phyloP scores from a whole-genome alignment of 92 coral and sea anemone genomes.

The Zoanthus gigantus region DNA sequence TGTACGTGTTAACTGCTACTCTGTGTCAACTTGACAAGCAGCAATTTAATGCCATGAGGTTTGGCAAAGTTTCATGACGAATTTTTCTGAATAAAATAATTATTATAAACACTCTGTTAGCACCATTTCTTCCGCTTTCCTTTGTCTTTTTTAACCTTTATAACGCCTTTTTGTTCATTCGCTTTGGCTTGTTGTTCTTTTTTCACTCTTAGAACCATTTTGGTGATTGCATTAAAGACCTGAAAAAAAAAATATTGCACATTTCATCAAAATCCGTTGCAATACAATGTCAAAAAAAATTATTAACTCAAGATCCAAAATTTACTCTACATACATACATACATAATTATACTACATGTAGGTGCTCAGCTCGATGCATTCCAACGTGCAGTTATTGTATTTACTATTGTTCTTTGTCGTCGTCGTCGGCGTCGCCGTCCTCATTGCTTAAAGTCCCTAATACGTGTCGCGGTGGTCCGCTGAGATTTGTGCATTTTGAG shows the following conservation, averaged over 20 bases:
- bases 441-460: too few relatives aligned
- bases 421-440: too few relatives aligned
- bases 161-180: slow-evolving; percentile 74
- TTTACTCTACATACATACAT: too few relatives aligned
- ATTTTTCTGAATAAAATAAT: slow-evolving; percentile 38
- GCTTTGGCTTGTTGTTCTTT: slow-evolving; percentile 89
- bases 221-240: slow-evolving; percentile 96
- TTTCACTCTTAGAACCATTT: slow-evolving; percentile 86
- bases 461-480: too few relatives aligned
- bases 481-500: too few relatives aligned
- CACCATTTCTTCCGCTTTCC: slow-evolving; percentile 72
- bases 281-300: background rate
- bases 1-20: background rate
- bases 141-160: slow-evolving; percentile 84
- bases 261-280: too few relatives aligned
- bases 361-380: too few relatives aligned
- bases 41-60: background rate
- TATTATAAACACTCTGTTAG: slow-evolving; percentile 44
- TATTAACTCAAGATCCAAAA: too few relatives aligned
- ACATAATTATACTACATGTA: too few relatives aligned
- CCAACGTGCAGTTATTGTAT: too few relatives aligned
- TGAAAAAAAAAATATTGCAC: slow-evolving; percentile 19
- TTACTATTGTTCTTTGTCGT: too few relatives aligned
- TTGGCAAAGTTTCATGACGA: slow-evolving; percentile 29
- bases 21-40: background rate